Conservation (phyloP, 2,888 invertebrate genomes). For the Eupithecia abbreviata region DNA sequence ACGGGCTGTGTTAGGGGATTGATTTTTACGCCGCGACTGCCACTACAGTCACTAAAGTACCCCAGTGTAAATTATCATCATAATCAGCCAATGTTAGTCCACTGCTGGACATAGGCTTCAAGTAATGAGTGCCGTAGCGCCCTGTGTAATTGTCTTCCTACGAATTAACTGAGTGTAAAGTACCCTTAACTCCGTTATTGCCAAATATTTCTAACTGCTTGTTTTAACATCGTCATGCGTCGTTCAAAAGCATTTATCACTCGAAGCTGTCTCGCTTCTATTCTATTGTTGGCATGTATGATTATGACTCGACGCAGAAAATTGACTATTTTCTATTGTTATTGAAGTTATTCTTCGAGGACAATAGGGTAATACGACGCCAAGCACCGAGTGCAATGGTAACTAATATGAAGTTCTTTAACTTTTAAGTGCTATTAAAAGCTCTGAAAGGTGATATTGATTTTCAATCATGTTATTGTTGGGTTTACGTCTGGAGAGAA, state of each 20-base stretch:
- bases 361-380: conserved; percentile 28
- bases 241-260: conserved; percentile 28
- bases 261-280: conserved; percentile 18
- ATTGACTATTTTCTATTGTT: conserved; percentile 24
- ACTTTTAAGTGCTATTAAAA: background rate
- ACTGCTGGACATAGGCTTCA: too few relatives aligned
- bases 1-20: too few relatives aligned
- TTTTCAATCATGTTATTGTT: background rate
- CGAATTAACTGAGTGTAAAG: background rate
- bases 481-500: too few relatives aligned
- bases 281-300: conserved; percentile 34
- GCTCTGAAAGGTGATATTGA: background rate
- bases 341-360: conserved; percentile 19
- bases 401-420: background rate
- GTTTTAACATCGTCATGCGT: conserved; percentile 16
- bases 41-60: too few relatives aligned
- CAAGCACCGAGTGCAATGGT: conserved; percentile 13
- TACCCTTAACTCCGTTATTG: background rate
- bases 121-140: too few relatives aligned
- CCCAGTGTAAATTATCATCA: too few relatives aligned
- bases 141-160: background rate
- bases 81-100: too few relatives aligned
- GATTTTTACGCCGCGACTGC: too few relatives aligned
- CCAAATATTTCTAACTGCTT: background rate
- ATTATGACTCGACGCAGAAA: conserved; percentile 26